Evolutionary conservation across 2,888 invertebrate species (phyloP).

Genomic region (Drosophila tanythrix): DNA sequence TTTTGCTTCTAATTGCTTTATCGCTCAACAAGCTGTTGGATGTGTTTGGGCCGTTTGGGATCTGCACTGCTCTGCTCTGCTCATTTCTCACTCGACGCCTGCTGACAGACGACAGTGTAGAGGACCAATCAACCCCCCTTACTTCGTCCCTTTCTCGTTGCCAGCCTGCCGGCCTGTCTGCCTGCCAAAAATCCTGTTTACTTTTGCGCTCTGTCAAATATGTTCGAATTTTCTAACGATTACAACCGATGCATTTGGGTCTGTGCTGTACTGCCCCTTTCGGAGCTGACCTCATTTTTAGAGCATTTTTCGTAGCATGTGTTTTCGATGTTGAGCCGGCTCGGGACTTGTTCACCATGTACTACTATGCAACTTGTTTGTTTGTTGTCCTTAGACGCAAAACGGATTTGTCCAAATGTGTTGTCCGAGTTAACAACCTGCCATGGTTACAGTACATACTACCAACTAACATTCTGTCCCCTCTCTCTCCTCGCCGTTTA

Average conservation of each 20-base stretch:
- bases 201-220: slow-evolving; percentile 83
- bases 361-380: slow-evolving; percentile 46
- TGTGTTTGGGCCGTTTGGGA: slow-evolving; percentile 38
- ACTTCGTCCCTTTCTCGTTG: not conserved
- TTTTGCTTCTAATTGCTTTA: slow-evolving; percentile 81
- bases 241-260: slow-evolving; percentile 64
- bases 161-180: slow-evolving; percentile 3
- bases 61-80: slow-evolving; percentile 42
- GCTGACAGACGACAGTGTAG: slow-evolving; percentile 54
- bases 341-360: slow-evolving; percentile 60
- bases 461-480: not conserved
- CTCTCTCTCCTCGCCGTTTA: not conserved
- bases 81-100: slow-evolving; percentile 71
- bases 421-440: slow-evolving; percentile 71
- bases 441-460: slow-evolving; percentile 49
- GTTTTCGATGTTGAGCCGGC: slow-evolving; percentile 71
- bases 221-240: slow-evolving; percentile 82
- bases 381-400: slow-evolving; percentile 62
- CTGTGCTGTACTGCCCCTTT: slow-evolving; percentile 11
- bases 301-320: slow-evolving; percentile 79
- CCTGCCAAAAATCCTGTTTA: slow-evolving; percentile 65
- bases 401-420: slow-evolving; percentile 74
- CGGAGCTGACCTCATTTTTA: slow-evolving; percentile 73
- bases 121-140: slow-evolving; percentile 34
- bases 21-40: slow-evolving; percentile 82